Base-by-base conservation (phyloP, 2,888 invertebrate genomes). In the Chorisops tibialis region DNA sequence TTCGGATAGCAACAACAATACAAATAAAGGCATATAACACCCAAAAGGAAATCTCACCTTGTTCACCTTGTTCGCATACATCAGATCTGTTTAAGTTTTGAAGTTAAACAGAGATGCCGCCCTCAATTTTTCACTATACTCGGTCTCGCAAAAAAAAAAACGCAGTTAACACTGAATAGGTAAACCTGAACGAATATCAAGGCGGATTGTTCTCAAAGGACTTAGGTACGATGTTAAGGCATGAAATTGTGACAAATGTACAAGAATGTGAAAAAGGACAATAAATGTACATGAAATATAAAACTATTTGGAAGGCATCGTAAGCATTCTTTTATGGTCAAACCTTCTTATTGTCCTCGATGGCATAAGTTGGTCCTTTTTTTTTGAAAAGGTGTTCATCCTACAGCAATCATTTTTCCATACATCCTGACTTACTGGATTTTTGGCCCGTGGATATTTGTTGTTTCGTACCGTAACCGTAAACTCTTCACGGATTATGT, bases 401-500 rank as follows among this genome's bases (percentile, higher is more conserved):
- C 7, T 56, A n/a, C 43, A 43, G 56, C 43, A 56, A 56, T 56
- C 56, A 45, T 56, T 56, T 30, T 30, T 30, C 30, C 30, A 30
- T 30, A 30, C 30, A 30, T 2, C 7, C 30, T 9, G 3, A 30
- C 9, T 7, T 30, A 30, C 30, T 7, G 45, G 24, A 56, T 43
- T 56, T 56, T 56, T 56, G 56, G 30, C 56, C 56, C 56, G 56
- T 56, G 56, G 56, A 45, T 43, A 43, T 56, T 24, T 45, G 16
- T 43, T 14, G n/a, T 43, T 19, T n/a, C 39, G 45, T 12, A 45
- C 22, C 43, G 35, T 35, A 45, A 39, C 45, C 56, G 56, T 56
- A 64, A 58, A 59, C 51, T 47, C 48, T 63, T 63, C 61, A 64
- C 64, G 64, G 64, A 61, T 64, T 64, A 64, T 52, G 50, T 59